Conservation (phyloP, 2,113 vertebrate species). For the Istiophorus platypterus region DNA sequence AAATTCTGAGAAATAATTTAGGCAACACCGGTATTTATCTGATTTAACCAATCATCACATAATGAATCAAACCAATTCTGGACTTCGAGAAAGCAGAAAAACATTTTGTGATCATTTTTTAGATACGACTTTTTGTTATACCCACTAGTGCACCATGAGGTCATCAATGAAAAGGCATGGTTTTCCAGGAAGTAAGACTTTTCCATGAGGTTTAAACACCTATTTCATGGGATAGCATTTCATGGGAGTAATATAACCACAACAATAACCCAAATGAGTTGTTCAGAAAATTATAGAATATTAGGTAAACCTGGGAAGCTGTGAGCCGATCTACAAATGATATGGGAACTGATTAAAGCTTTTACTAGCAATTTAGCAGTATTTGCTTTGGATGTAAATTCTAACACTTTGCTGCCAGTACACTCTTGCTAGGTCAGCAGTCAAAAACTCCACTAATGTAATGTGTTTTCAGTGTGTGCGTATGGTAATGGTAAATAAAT, state of each 20-base stretch:
- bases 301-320: not conserved
- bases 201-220: slow-evolving; percentile 38
- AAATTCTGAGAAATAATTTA: not conserved
- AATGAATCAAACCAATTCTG: not conserved
- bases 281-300: slow-evolving; percentile 22
- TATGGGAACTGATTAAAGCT: slow-evolving; percentile 1
- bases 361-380: slow-evolving; percentile 26
- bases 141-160: slow-evolving; percentile 37
- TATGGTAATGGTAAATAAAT: slow-evolving; percentile 18
- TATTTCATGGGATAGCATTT: slow-evolving; percentile 42
- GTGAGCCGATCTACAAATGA: not conserved
- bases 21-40: not conserved
- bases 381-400: not conserved
- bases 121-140: slow-evolving; percentile 27
- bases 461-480: not conserved
- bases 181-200: slow-evolving; percentile 52
- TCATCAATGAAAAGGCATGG: slow-evolving; percentile 26
- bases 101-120: not conserved
- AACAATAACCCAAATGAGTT: slow-evolving; percentile 42
- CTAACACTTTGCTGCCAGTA: slow-evolving; percentile 18
- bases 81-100: not conserved
- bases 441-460: slow-evolving; percentile 24
- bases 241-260: not conserved
- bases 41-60: no score
- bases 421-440: slow-evolving; percentile 12